Evolutionary conservation across 2,113 vertebrate species (phyloP).

Genomic region (Polyodon spathula): DNA sequence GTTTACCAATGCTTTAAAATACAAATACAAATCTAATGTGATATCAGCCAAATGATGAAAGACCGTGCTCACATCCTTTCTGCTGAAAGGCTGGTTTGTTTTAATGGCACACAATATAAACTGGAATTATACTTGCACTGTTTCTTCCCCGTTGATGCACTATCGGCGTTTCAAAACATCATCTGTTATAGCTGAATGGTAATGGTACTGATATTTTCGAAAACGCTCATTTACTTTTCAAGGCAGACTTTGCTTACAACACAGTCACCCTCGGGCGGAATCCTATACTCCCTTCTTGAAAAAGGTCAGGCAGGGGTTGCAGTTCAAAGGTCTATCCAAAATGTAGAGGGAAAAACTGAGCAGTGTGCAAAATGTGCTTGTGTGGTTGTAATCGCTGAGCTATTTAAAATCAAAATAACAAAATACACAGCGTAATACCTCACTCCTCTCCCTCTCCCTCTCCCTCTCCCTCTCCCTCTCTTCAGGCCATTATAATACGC

Average conservation of each 20-base stretch:
- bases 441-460: slow-evolving; percentile 11
- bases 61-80: too few species aligned
- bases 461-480: slow-evolving; percentile 15
- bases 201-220: too few species aligned
- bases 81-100: not conserved
- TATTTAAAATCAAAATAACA: not conserved
- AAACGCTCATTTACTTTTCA: too few species aligned
- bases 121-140: not conserved
- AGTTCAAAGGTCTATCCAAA: slow-evolving; percentile 20
- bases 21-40: not conserved
- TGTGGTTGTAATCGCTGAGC: not conserved
- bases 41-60: not conserved
- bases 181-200: too few species aligned
- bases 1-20: slow-evolving; percentile 2
- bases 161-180: too few species aligned
- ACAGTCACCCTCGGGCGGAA: slow-evolving; percentile 10
- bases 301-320: slow-evolving; percentile 12
- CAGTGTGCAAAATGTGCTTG: not conserved
- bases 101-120: not conserved
- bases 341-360: not conserved
- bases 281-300: slow-evolving; percentile 10
- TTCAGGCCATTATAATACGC: slow-evolving; percentile 48
- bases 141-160: too few species aligned
- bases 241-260: too few species aligned
- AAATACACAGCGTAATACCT: slow-evolving; percentile 9